Conservation (phyloP, 2,113 vertebrate genomes). For the Fulmarus glacialis region DNA sequence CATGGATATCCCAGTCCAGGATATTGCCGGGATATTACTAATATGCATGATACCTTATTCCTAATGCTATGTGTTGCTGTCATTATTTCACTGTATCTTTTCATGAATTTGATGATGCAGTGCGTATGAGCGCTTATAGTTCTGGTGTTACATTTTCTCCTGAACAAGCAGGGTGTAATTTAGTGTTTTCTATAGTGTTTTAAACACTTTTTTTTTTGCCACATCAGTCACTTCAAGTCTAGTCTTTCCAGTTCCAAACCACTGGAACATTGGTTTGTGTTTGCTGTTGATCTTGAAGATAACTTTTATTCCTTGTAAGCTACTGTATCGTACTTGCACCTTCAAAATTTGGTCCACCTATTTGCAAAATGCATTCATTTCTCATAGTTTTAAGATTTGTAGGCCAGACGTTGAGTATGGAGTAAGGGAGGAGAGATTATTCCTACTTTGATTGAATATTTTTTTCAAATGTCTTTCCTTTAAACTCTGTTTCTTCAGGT, state of each 20-base stretch:
- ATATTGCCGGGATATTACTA: background rate
- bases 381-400: background rate
- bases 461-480: background rate
- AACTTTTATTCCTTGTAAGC: background rate
- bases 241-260: no score
- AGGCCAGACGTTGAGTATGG: background rate
- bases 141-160: background rate
- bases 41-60: background rate
- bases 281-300: background rate
- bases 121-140: background rate
- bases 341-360: background rate
- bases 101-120: background rate
- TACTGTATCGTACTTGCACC: background rate
- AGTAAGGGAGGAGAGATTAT: background rate
- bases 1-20: background rate
- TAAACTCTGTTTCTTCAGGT: background rate
- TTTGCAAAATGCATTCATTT: background rate
- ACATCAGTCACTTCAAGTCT: background rate
- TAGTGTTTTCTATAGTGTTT: background rate
- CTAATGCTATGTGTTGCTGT: background rate
- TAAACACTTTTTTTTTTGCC: accelerated
- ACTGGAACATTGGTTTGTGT: background rate
- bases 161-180: background rate
- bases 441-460: background rate
- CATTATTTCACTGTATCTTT: background rate